phyloP scores from a whole-genome alignment of 2,113 vertebrate genomes.

The Carassius carassius region DNA sequence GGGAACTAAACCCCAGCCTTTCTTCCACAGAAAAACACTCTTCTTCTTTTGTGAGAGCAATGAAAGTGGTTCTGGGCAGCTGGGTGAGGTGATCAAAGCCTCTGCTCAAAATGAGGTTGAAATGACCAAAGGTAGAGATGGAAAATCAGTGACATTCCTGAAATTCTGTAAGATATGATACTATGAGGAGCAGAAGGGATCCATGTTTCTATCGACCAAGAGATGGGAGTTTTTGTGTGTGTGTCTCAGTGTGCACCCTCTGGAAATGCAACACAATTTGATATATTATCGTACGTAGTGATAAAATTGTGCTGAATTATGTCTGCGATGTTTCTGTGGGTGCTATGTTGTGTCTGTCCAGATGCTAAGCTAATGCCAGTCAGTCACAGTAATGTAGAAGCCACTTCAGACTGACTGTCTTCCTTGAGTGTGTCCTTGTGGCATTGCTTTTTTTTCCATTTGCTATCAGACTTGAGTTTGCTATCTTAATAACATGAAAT shows the following conservation, averaged over 20 bases:
- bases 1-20: slow-evolving; percentile 77
- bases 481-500: slow-evolving; percentile 24
- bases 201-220: slow-evolving; percentile 3
- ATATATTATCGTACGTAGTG: slow-evolving; percentile 17
- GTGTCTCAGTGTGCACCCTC: slow-evolving; percentile 47
- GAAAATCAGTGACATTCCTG: slow-evolving; percentile 54
- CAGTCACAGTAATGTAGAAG: not conserved
- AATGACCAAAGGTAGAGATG: slow-evolving; percentile 69
- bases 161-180: slow-evolving; percentile 35
- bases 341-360: slow-evolving; percentile 40
- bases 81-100: slow-evolving; percentile 78
- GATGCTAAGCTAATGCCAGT: not conserved
- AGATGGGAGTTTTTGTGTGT: slow-evolving; percentile 51
- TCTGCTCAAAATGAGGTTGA: slow-evolving; percentile 76
- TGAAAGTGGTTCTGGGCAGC: slow-evolving; percentile 73
- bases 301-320: slow-evolving; percentile 29
- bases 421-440: slow-evolving; percentile 22
- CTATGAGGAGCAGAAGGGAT: slow-evolving; percentile 43
- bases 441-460: slow-evolving; percentile 28
- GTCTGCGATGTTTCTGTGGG: not conserved
- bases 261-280: slow-evolving; percentile 11
- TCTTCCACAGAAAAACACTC: slow-evolving; percentile 75
- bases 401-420: not conserved
- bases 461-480: slow-evolving; percentile 19
- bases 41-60: slow-evolving; percentile 71